These are phyloP conservation scores for Papilio elwesi DNA, from an alignment of 2,888 invertebrate genomes.

Conservation along the genomic window DNA sequence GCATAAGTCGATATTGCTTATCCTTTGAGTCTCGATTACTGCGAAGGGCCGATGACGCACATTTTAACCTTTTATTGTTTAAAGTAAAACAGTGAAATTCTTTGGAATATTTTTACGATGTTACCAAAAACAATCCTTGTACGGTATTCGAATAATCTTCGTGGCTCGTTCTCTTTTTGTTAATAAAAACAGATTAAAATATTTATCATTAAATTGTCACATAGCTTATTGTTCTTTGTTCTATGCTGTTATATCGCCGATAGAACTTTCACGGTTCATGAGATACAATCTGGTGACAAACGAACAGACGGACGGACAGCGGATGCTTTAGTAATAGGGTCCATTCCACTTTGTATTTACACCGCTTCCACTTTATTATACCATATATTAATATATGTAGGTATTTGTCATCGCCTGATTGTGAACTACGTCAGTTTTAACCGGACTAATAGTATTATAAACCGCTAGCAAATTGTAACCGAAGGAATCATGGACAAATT, in stretches of 20 bases:
- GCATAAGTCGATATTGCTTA: neutral
- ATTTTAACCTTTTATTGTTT: slow-evolving; percentile 14
- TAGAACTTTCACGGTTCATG: too few species aligned
- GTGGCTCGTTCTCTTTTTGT: slow-evolving; percentile 2
- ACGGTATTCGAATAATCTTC: slow-evolving; percentile 15
- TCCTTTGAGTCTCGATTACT: neutral
- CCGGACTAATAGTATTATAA: too few species aligned
- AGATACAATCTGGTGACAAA: too few species aligned
- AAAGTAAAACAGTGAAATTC: slow-evolving; percentile 5
- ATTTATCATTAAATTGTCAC: slow-evolving; percentile 3
- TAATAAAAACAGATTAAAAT: slow-evolving; percentile 6
- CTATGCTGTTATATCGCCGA: neutral
- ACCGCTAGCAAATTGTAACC: too few species aligned
- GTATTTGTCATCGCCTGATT: too few species aligned
- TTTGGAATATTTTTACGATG: slow-evolving; percentile 9
- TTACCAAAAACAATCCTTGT: slow-evolving; percentile 11
- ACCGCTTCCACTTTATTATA: neutral
- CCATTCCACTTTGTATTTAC: too few species aligned
- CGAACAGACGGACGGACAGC: too few species aligned
- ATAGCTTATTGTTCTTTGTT: neutral
- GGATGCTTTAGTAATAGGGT: too few species aligned
- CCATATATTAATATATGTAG: neutral
- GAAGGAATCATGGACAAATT: too few species aligned
- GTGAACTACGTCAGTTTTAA: too few species aligned
- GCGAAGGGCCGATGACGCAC: slow-evolving; percentile 3